Base-by-base conservation (phyloP, 2,113 vertebrate species). In the Nothobranchius kuhntae region DNA sequence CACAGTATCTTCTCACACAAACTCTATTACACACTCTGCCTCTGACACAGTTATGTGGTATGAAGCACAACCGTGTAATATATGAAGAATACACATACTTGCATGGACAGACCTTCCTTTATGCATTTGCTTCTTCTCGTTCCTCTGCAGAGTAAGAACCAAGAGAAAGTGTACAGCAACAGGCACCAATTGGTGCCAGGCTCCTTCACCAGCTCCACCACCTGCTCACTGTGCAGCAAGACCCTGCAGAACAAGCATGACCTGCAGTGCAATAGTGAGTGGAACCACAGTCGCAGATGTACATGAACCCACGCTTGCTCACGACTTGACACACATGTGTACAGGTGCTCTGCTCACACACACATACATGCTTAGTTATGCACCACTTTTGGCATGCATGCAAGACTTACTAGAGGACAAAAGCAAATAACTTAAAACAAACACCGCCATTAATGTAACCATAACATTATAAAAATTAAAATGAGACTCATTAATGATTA, bases 181-280 rank as follows among this genome's bases (percentile, higher is more conserved):
- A 87, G 93, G 57, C 96, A 98, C 89, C 80, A 89, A 74, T 87
- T 97, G 35, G 89, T 93, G 52, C 94, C 74, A 2, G 96, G 95
- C 35, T 88, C 87, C 60, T 94, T 95, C 88, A 92, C 92, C 77
- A 92, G 90, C 71, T 93, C 91, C 75, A 91, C 94, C 84, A 94
- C 86, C 78, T 99, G 96, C 87, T 95, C 96, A 0, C 84, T 96
- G 80, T 98, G 96, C 81, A 91, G 94, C 92, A 95, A 94, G 77
- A 89, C 90, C 14, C 91, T 96, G 90, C 91, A 86, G 89, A 93
- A 91, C 86, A 94, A 93, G 92, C 92, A 93, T 85, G 92, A 93
- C 84, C 91, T 96, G 86, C 95, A 96, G 89, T 95, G 95, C 88
- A 91, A 93, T 71, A 93, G 97, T 98, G 94, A 98, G 97, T 97